phyloP scores from a whole-genome alignment of 1,140 invertebrate genomes.

The Gerris buenoi region DNA sequence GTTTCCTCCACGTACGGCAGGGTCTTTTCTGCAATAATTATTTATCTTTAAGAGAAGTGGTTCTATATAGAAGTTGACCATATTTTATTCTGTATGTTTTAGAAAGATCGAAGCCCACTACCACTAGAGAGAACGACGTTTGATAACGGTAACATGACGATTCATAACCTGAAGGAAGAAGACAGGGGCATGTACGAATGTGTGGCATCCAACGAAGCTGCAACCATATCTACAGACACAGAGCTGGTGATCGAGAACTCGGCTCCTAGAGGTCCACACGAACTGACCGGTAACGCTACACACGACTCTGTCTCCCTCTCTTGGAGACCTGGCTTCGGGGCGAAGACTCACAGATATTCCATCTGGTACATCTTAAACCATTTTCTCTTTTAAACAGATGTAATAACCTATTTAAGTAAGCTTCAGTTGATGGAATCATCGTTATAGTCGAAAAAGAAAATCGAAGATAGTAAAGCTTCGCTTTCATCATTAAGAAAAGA shows the following conservation, averaged over 20 bases:
- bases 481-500: too few species aligned
- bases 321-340: constrained; percentile 74
- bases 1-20: too few species aligned
- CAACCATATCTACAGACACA: constrained; percentile 70
- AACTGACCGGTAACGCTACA: constrained; percentile 65
- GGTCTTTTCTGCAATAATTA: too few species aligned
- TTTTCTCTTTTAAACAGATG: too few species aligned
- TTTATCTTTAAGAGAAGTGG: too few species aligned
- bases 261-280: constrained; percentile 78
- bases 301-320: constrained; percentile 59
- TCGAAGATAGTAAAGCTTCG: too few species aligned
- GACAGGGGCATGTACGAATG: constrained; percentile 87
- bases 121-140: constrained; percentile 50
- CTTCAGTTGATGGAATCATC: too few species aligned
- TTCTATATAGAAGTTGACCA: too few species aligned
- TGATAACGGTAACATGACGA: constrained; percentile 71
- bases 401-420: too few species aligned
- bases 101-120: constrained; percentile 61
- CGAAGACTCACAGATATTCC: constrained; percentile 65
- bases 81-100: too few species aligned
- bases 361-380: too few species aligned
- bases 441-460: too few species aligned
- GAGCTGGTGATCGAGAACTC: constrained; percentile 71
- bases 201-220: constrained; percentile 78
- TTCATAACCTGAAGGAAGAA: constrained; percentile 60